phyloP scores from a whole-genome alignment of 2,888 invertebrate species.

The Drosophila falleni region DNA sequence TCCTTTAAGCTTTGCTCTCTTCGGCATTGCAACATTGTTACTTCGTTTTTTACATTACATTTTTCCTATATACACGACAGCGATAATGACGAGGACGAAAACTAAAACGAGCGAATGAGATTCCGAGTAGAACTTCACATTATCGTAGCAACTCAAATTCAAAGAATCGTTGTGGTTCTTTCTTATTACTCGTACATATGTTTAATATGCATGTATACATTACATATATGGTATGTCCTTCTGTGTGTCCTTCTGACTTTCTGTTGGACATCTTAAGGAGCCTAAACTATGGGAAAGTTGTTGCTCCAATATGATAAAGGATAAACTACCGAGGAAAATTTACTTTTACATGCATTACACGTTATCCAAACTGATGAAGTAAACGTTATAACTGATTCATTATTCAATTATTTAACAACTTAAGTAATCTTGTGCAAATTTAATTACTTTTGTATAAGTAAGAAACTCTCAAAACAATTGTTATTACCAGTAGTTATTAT shows the following conservation, averaged over 20 bases:
- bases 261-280: conserved; percentile 10
- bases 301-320: neutral
- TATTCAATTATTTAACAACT: neutral
- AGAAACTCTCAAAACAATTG: too few species aligned
- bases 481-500: neutral
- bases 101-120: conserved; percentile 16
- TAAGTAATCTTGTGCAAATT: neutral
- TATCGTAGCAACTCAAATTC: conserved; percentile 38
- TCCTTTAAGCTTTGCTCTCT: neutral
- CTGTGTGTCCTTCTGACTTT: too few species aligned
- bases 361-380: conserved; percentile 1
- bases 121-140: conserved; percentile 37
- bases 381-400: neutral
- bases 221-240: conserved; percentile 10
- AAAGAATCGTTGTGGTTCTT: conserved; percentile 18
- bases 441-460: neutral
- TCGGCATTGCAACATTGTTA: neutral
- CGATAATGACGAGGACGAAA: neutral
- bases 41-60: neutral
- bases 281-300: neutral
- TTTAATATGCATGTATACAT: conserved; percentile 8
- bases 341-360: neutral
- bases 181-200: neutral
- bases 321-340: neutral
- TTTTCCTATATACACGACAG: conserved; percentile 19